These are phyloP conservation scores for Dione juno DNA, from an alignment of 2,888 invertebrate species.

Conservation along the genomic window DNA sequence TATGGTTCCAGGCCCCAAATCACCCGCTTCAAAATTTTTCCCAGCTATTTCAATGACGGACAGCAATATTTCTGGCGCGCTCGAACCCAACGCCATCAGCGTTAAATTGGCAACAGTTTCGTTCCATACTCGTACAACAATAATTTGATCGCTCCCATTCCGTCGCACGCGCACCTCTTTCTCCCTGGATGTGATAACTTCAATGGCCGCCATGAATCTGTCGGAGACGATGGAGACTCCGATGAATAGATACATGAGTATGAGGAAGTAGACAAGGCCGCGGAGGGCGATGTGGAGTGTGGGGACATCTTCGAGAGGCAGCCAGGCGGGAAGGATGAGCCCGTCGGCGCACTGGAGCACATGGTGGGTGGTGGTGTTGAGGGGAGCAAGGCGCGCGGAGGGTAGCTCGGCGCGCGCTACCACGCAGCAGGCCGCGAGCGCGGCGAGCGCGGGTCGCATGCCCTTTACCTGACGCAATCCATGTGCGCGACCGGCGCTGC, in stretches of 20 bases:
- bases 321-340: conserved; percentile 94
- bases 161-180: conserved; percentile 96
- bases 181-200: conserved; percentile 99
- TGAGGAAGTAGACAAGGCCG: conserved; percentile 94
- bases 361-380: conserved; percentile 69
- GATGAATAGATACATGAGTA: conserved; percentile 97
- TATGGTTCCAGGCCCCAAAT: conserved; percentile 98
- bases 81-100: conserved; percentile 98
- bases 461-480: conserved; percentile 71
- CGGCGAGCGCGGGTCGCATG: conserved; percentile 80
- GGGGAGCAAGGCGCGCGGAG: conserved; percentile 66
- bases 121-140: conserved; percentile 98
- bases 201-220: conserved; percentile 99
- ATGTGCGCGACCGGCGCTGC: conserved; percentile 76
- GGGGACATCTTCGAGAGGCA: conserved; percentile 90
- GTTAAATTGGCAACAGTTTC: conserved; percentile 99
- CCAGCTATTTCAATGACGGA: conserved; percentile 99
- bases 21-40: conserved; percentile 97
- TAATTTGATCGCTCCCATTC: conserved; percentile 93
- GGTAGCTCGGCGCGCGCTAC: conserved; percentile 74
- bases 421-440: conserved; percentile 78
- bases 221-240: conserved; percentile 99
- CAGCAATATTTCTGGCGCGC: conserved; percentile 98
- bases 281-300: conserved; percentile 91
- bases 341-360: conserved; percentile 89